Evolutionary conservation across 2,888 invertebrate genomes (phyloP), one percentile per base, ranked within the genome.

Genomic region (Abrostola triplasia): DNA sequence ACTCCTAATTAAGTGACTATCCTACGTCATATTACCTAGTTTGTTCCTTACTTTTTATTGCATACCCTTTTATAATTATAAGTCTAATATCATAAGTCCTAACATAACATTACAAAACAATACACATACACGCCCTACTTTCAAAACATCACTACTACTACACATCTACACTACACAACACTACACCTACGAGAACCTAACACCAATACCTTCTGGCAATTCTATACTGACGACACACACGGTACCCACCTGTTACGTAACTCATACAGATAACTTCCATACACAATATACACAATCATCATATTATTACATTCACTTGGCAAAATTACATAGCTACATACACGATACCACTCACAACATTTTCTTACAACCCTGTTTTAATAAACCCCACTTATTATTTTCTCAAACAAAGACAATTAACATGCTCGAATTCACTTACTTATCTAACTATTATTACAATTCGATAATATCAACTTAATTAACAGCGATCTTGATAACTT

Each of bases 1-100:
- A 6, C 13, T 58, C 5, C 1, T 36, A 36, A 11, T 0, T 36
- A 58, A 58, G 35, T 58, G 58, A 58, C 58, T 58, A 57, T 49
- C 5, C 9, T 41, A 36, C 6, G 13, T 38, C 38, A 38, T 7
- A 9, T 10, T 38, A 38, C 38, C 38, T 38, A 38, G 38, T 48
- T 56, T 38, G 56, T 48, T 41, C 40, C 6, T 2, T 40, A 57
- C 10, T 35, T 36, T 38, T 12, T 55, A 35, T 5, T 12, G 12
- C 5, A 36, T 42, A 42, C 42, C 42, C 24, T 8, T 35, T 5
- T 38, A 53, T 11, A 8, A n/a, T 38, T 53, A 24, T 24, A 24
- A 53, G 0, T 41, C 40, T 35, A 8, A 53, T 37, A 10, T 38
- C 38, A 38, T 38, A 38, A 9, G 38, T 7, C 38, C 38, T 38